Evolutionary conservation across 2,888 invertebrate genomes (phyloP), one percentile per base, ranked within the genome.

Genomic region (Dicranocentrus wangi): DNA sequence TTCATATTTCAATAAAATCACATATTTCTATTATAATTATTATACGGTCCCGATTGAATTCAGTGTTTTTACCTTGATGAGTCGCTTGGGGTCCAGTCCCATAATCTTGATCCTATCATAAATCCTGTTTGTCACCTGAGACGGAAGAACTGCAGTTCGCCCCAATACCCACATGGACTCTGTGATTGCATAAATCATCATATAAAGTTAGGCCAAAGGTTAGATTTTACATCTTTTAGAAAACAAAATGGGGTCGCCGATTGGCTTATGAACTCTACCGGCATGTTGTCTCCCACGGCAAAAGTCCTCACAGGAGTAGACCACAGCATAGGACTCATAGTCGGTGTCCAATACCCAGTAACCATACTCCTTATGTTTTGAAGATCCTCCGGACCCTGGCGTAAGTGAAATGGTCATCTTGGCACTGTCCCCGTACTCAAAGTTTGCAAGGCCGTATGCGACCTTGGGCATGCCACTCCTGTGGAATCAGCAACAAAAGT

Each of bases 391-490:
- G 3, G 86, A 80, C n/a, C n/a, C n/a, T 21, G 86, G 86, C 17
- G 84, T 85, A 23, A 86, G 81, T 15, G 80, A 75, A 47, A 86
- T 84, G 1, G 84, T 85, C 86, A 86, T 86, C 47, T 86, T 75
- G 2, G 86, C 86, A 28, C 85, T 84, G 25, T 86, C 86, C 17
- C 86, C 86, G 60, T 85, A 86, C 66, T 86, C 86, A 60, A 86
- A 86, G 77, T 86, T 86, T 2, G 86, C 86, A 27, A 85, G 63
- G 5, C 86, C 86, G 66, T 86, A 86, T 5, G 85, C 81, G 25
- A 86, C 84, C 47, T 86, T 86, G 2, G 86, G 86, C 86, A 86
- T 86, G n/a, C 86, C 86, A 76, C 85, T 86, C 65, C 86, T 86
- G 66, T 43, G 76, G 79, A 55, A 32, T 2, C 32, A 69, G 3